A percentile compares a stretch with the other conserved stretches of the same genome.
Conservation (phyloP, 2,888 invertebrate species). For the Nephrocerus scutellatus region DNA sequence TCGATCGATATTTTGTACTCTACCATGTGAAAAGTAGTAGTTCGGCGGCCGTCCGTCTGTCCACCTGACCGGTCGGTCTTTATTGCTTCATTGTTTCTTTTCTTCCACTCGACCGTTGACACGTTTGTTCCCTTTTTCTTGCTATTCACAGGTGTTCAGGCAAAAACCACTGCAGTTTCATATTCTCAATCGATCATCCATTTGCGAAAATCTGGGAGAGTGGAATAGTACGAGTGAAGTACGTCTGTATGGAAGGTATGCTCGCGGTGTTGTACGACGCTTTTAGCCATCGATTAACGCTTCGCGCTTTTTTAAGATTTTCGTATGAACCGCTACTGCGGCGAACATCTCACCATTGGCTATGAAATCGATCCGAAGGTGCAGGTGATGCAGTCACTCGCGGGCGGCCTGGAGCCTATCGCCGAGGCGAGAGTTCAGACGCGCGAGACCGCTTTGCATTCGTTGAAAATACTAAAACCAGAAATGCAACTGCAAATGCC, state of each 20-base stretch:
- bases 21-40: no score
- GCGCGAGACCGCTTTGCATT: conserved; percentile 26
- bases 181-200: conserved; percentile 59
- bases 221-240: conserved; percentile 63
- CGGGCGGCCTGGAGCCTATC: conserved; percentile 22
- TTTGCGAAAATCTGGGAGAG: conserved; percentile 57
- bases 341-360: conserved; percentile 49
- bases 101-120: no score
- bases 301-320: conserved; percentile 44
- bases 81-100: no score
- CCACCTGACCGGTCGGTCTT: no score
- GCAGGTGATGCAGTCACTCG: conserved; percentile 15
- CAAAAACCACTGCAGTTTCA: conserved; percentile 66
- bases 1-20: no score
- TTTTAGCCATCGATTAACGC: not conserved
- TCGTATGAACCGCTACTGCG: conserved; percentile 53
- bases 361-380: conserved; percentile 43
- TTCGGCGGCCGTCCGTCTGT: no score
- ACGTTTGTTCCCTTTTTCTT: no score
- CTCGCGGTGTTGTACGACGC: no score
- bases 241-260: conserved; percentile 69
- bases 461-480: conserved; percentile 30
- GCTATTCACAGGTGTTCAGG: conserved; percentile 62
- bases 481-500: no score
- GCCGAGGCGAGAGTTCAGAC: conserved; percentile 27